Base-by-base conservation (phyloP, 2,888 invertebrate genomes). In the Chalcis sispes region DNA sequence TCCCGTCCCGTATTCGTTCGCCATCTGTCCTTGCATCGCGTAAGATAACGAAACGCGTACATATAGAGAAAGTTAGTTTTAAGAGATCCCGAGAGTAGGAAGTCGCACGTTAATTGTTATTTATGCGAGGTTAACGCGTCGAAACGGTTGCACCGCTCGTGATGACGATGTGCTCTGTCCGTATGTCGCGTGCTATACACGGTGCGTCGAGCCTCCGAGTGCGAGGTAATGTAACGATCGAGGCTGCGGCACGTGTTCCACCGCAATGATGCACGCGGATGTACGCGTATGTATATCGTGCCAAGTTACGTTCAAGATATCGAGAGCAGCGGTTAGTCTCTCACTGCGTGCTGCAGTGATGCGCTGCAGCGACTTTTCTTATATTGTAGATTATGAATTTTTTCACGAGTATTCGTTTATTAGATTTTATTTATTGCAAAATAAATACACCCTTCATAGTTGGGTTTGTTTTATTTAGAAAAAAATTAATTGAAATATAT, bases 221-320 rank as follows among this genome's bases (percentile, higher is more conserved):
- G 82, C 83, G 81, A 82, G 83, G 80, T 84, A 83, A 83, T 83
- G 84, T 84, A 81, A 79, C 77, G 81, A 82, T 82, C 81, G 74
- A 64, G 76, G n/a, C n/a, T 67, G 76, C 70, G 52, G 67, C 72
- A 71, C 75, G 78, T 78, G 64, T 32, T 56, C 71, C 67, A 72
- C 72, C 80, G 80, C 81, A 83, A 81, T 79, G 81, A 76, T 79
- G 72, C 27, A 4, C 48, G 18, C 20, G 1, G 18, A 2, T 2
- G 48, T 20, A 15, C 48, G 54, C 75, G n/a, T 62, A 46, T 8
- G 18, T 46, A 23, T 25, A n/a, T 20, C 48, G 48, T n/a, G n/a
- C n/a, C n/a, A n/a, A n/a, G n/a, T n/a, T n/a, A n/a, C n/a, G n/a
- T n/a, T n/a, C n/a, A n/a, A n/a, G n/a, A n/a, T n/a, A n/a, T n/a